These are phyloP conservation scores for Zaprionus obscuricornis DNA, from an alignment of 2,888 invertebrate species.

Conservation along the genomic window DNA sequence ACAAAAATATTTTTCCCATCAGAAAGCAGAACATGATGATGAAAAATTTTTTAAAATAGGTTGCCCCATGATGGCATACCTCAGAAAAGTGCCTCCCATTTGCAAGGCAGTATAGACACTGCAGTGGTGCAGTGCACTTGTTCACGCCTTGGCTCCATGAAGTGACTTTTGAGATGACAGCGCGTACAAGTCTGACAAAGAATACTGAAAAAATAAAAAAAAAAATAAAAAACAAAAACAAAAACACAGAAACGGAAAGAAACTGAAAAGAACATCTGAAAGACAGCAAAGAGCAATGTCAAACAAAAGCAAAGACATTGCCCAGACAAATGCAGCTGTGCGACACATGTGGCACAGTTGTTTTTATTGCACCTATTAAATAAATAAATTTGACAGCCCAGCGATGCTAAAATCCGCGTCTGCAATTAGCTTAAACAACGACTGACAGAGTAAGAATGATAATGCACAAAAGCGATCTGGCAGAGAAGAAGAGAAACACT, in stretches of 20 bases:
- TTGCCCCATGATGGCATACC: slow-evolving; percentile 66
- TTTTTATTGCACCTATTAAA: slow-evolving; percentile 62
- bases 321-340: slow-evolving; percentile 54
- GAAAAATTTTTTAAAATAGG: slow-evolving; percentile 61
- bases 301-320: background rate
- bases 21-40: slow-evolving; percentile 35
- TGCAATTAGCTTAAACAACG: slow-evolving; percentile 60
- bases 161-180: slow-evolving; percentile 45
- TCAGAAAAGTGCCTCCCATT: slow-evolving; percentile 40
- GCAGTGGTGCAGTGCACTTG: slow-evolving; percentile 47
- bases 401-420: slow-evolving; percentile 68
- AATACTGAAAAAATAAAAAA: slow-evolving; percentile 1
- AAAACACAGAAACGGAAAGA: background rate
- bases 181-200: slow-evolving; percentile 46
- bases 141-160: slow-evolving; percentile 42
- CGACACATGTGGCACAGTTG: slow-evolving; percentile 59
- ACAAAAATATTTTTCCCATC: slow-evolving; percentile 56
- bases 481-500: background rate
- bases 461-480: background rate
- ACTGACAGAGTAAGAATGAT: slow-evolving; percentile 11
- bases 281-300: too few relatives aligned
- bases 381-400: slow-evolving; percentile 76
- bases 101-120: background rate
- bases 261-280: background rate
- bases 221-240: background rate